Evolutionary conservation across 2,888 invertebrate species (phyloP), one percentile per base, ranked within the genome.

Genomic region (Callinectes sapidus): DNA sequence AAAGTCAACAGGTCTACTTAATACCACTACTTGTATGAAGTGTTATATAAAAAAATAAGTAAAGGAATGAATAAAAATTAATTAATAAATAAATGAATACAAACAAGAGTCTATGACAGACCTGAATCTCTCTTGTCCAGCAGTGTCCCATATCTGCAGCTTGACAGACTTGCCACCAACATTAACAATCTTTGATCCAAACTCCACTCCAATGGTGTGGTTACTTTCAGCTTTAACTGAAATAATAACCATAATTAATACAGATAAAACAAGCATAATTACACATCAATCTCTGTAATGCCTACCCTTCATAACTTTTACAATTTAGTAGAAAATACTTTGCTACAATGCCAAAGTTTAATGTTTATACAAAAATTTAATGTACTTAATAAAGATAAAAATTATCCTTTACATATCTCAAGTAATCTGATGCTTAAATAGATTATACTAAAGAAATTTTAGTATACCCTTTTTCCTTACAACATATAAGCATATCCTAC

Each of bases 161-260:
- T 98, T 98, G 1, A 98, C 97, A 10, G 97, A 97, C 96, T 97
- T 98, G 0, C 97, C 98, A 28, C 97, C 97, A 94, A 98, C 97
- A 95, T 97, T 97, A 0, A 98, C 97, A 95, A 98, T 97, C 96
- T 98, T 97, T 3, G 98, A 98, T n/a, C 98, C 98, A 96, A 98
- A 98, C 95, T 98, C 98, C 88, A 98, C 98, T 86, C 98, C 98
- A 95, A 98, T 98, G 81, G 98, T 98, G 95, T 98, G 98, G 95
- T 97, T 97, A 95, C 97, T 97, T 95, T 98, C 98, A 95, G 97
- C 97, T 96, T 98, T 98, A 95, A 98, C 98, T 98, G 96, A 85
- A 96, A 96, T 23, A 93, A 32, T 55, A 87, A n/a, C 87, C 61
- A 61, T 77, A 90, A 90, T 55, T n/a, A 16, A 61, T 86, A 87